Evolutionary conservation across 2,797 vertebrate genomes (phyloP).

Genomic region (Hoplostethus mediterraneus): DNA sequence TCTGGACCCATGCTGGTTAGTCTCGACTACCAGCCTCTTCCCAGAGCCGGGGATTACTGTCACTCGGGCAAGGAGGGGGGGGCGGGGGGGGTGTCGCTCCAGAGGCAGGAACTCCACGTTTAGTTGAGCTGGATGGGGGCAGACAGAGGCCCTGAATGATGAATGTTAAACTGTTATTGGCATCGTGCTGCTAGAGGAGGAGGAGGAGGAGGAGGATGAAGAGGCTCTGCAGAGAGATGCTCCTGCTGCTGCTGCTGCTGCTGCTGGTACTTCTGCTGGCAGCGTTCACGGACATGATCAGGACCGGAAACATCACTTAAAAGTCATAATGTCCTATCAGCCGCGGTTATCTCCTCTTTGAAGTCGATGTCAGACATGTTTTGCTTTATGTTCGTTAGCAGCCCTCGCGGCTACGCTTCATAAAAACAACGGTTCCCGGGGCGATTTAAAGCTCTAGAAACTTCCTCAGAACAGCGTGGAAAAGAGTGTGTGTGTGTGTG

Average conservation of each 20-base stretch:
- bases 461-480: not conserved
- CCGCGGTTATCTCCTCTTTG: not conserved
- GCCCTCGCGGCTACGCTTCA: not conserved
- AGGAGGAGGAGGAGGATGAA: too few species aligned
- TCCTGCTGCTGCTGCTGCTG: too few species aligned
- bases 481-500: too few species aligned
- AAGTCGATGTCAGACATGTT: slow-evolving; percentile 10
- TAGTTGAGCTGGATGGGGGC: slow-evolving; percentile 50
- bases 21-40: slow-evolving; percentile 39
- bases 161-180: slow-evolving; percentile 26
- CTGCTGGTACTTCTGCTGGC: not conserved
- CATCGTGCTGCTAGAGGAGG: not conserved
- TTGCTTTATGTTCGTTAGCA: not conserved
- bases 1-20: slow-evolving; percentile 68
- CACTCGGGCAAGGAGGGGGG: slow-evolving; percentile 52
- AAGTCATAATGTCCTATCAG: not conserved
- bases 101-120: slow-evolving; percentile 49
- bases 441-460: not conserved
- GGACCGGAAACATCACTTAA: slow-evolving; percentile 2
- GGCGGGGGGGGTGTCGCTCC: slow-evolving; percentile 53
- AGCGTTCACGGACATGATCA: slow-evolving; percentile 11
- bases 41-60: slow-evolving; percentile 71
- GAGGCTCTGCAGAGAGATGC: not conserved
- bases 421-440: not conserved
- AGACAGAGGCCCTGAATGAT: slow-evolving; percentile 44